These are phyloP conservation scores for Synergus japonicus DNA, from an alignment of 2,888 invertebrate species.

Conservation along the genomic window DNA sequence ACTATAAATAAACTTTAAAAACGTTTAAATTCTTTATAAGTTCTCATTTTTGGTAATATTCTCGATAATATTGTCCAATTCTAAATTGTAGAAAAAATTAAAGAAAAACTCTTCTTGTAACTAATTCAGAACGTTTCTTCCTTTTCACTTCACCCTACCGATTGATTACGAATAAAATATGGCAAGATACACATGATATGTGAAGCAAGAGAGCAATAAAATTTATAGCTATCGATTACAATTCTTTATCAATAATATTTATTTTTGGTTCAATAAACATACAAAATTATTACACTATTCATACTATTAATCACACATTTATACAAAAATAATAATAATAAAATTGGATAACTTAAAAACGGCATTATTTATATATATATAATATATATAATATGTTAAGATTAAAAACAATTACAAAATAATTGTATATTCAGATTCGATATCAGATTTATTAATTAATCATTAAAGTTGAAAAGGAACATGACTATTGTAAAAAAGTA, in stretches of 20 bases:
- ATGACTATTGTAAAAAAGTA: constrained; percentile 69
- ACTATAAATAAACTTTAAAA: too few relatives aligned
- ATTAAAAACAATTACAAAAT: constrained; percentile 74
- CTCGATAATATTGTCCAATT: too few relatives aligned
- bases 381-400: constrained; percentile 64
- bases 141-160: too few relatives aligned
- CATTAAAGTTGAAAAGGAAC: constrained; percentile 69
- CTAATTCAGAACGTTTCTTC: too few relatives aligned
- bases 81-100: too few relatives aligned
- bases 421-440: constrained; percentile 70
- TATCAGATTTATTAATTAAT: constrained; percentile 65
- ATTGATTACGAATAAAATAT: too few relatives aligned
- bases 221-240: not conserved
- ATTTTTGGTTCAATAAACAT: constrained; percentile 78
- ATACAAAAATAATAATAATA: constrained; percentile 75
- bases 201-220: not conserved
- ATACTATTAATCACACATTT: constrained; percentile 77
- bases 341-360: constrained; percentile 71
- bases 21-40: too few relatives aligned
- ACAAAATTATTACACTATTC: constrained; percentile 77
- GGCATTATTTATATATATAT: constrained; percentile 63
- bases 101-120: too few relatives aligned
- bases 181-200: not conserved
- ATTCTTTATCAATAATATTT: constrained; percentile 77
- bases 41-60: too few relatives aligned